Base-by-base conservation (phyloP, 53 echinoderm and acorn worm genomes). In the Pentamera pediparva region DNA sequence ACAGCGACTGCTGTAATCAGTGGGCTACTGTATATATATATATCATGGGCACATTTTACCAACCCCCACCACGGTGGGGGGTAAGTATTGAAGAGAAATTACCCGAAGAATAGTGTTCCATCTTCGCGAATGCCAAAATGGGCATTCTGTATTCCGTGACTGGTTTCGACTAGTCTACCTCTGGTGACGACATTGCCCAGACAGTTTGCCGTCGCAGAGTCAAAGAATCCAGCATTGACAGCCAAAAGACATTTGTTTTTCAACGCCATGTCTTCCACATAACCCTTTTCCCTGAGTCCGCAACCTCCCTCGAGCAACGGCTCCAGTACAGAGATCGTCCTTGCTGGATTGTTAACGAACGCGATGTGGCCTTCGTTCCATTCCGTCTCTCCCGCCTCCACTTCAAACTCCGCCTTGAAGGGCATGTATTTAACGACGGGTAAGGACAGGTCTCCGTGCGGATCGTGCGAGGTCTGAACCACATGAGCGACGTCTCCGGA, bases 41-140 rank as follows among this genome's bases (percentile, higher is more conserved):
- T n/a, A n/a, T n/a, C n/a, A n/a, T n/a, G n/a, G n/a, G n/a, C n/a
- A n/a, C n/a, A n/a, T n/a, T n/a, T n/a, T n/a, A n/a, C n/a, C n/a
- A n/a, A n/a, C n/a, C n/a, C n/a, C n/a, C n/a, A n/a, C n/a, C n/a
- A n/a, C n/a, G n/a, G n/a, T n/a, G n/a, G n/a, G n/a, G n/a, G n/a
- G n/a, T n/a, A n/a, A n/a, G n/a, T 1, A 62, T 35, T 43, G 29
- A 69, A 9, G 15, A 43, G 26, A n/a, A 30, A 20, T 81, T 70
- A 96, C 96, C 96, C 96, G 83, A 96, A 91, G 21, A 91, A 82
- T 4, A 96, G 39, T 10, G 88, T 80, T 2, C 96, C 96, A 78
- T 96, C 79, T 29, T 84, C 56, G 32, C 86, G 73, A 45, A 96
- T 96, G 19, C 96, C 96, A 81, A 96, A 96, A 58, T 96, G 91